Conservation (phyloP, 2,797 vertebrate species). For the Limosa lapponica region DNA sequence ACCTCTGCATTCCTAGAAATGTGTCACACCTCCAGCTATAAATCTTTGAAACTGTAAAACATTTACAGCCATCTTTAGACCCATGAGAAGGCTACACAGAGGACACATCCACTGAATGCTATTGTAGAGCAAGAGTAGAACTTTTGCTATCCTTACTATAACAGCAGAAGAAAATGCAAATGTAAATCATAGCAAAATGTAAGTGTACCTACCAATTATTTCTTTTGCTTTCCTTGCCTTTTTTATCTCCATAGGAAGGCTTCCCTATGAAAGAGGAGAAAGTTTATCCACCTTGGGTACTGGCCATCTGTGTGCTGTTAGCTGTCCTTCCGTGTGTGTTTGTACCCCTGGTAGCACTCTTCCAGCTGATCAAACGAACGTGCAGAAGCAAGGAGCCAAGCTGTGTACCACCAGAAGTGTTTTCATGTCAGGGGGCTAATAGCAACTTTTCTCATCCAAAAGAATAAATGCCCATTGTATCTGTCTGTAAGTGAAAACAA, state of each 20-base stretch:
- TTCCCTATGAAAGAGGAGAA: constrained; percentile 83
- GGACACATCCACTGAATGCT: neutral
- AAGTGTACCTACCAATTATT: neutral
- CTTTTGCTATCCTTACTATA: neutral
- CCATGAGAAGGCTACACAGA: neutral
- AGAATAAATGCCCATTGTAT: neutral
- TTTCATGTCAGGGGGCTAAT: neutral
- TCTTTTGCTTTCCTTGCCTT: neutral
- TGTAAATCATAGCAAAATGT: neutral
- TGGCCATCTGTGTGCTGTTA: constrained; percentile 80
- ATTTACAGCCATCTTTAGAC: neutral
- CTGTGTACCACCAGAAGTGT: constrained; percentile 19
- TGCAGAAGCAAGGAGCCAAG: neutral
- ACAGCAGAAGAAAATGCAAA: neutral
- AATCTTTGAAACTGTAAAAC: neutral
- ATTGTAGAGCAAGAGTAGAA: neutral
- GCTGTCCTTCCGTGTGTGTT: constrained; percentile 75
- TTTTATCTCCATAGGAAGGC: constrained; percentile 69
- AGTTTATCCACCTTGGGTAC: constrained; percentile 86
- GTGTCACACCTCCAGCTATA: neutral
- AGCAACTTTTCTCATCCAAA: neutral
- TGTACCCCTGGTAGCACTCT: constrained; percentile 79
- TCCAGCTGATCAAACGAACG: constrained; percentile 56
- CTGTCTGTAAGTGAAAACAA: neutral
- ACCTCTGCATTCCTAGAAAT: neutral